phyloP scores from a whole-genome alignment of 1,140 invertebrate species.

The Drosophila dunni region DNA sequence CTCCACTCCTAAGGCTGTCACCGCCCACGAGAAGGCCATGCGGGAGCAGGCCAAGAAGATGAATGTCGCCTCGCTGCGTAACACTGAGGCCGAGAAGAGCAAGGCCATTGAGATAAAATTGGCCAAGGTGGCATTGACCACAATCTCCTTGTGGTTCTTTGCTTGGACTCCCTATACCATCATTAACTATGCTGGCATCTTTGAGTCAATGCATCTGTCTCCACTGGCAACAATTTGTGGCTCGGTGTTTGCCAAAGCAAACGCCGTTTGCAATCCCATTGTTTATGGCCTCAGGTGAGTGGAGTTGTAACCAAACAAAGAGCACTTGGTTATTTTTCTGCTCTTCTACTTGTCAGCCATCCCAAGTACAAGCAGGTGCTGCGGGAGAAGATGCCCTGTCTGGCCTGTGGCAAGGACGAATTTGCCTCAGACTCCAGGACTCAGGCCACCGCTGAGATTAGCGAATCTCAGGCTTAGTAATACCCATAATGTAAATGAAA shows the following conservation, averaged over 20 bases:
- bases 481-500: not conserved
- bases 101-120: slow-evolving; percentile 87
- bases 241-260: slow-evolving; percentile 89
- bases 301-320: not conserved
- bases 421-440: slow-evolving; percentile 85
- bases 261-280: slow-evolving; percentile 89
- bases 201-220: slow-evolving; percentile 87
- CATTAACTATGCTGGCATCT: slow-evolving; percentile 90
- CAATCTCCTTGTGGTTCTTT: slow-evolving; percentile 90
- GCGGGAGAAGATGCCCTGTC: slow-evolving; percentile 82
- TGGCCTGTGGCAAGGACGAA: slow-evolving; percentile 87
- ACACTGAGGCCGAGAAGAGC: slow-evolving; percentile 87
- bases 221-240: slow-evolving; percentile 89
- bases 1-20: slow-evolving; percentile 86
- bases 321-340: not conserved
- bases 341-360: slow-evolving; percentile 85
- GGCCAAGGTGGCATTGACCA: slow-evolving; percentile 90
- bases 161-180: slow-evolving; percentile 91
- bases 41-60: slow-evolving; percentile 90
- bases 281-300: slow-evolving; percentile 86
- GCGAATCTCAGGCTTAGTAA: slow-evolving; percentile 76
- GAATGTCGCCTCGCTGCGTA: slow-evolving; percentile 89
- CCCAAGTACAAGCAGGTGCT: slow-evolving; percentile 89
- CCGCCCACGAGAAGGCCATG: slow-evolving; percentile 89
- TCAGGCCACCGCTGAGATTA: slow-evolving; percentile 76